Percentiles rank a stretch among this genome's conserved stretches.
Conservation (phyloP, 2,113 vertebrate genomes). For the Polypterus bichir region DNA sequence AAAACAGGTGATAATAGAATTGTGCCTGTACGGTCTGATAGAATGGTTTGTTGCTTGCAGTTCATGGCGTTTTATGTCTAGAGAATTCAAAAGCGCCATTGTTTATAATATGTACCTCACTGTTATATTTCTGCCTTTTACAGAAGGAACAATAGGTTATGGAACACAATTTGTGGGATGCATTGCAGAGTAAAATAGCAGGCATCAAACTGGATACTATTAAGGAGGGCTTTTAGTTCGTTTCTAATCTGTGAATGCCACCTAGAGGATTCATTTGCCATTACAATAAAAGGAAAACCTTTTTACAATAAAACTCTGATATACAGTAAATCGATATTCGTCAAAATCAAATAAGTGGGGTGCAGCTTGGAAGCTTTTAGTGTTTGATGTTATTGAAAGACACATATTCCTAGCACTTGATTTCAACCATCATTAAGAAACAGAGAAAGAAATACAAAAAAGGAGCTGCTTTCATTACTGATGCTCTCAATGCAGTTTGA, state of each 20-base stretch:
- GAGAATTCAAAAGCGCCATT: neutral
- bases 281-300: no score
- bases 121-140: conserved; percentile 7
- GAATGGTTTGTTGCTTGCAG: neutral
- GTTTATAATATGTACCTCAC: neutral
- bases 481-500: no score
- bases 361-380: no score
- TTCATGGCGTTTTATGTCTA: no score
- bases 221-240: conserved; percentile 15
- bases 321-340: no score
- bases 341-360: no score
- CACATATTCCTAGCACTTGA: no score
- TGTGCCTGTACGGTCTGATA: neutral
- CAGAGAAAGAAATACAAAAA: no score
- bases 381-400: no score
- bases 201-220: conserved; percentile 46
- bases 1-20: neutral
- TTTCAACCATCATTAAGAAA: no score
- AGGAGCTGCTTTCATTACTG: no score
- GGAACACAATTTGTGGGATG: conserved; percentile 42
- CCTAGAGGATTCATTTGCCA: conserved; percentile 30
- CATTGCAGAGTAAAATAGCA: conserved; percentile 44
- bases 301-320: no score
- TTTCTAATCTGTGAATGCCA: conserved; percentile 36
- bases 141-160: conserved; percentile 53